Evolutionary conservation across 2,888 invertebrate species (phyloP).

Genomic region (Ellobium chinense): DNA sequence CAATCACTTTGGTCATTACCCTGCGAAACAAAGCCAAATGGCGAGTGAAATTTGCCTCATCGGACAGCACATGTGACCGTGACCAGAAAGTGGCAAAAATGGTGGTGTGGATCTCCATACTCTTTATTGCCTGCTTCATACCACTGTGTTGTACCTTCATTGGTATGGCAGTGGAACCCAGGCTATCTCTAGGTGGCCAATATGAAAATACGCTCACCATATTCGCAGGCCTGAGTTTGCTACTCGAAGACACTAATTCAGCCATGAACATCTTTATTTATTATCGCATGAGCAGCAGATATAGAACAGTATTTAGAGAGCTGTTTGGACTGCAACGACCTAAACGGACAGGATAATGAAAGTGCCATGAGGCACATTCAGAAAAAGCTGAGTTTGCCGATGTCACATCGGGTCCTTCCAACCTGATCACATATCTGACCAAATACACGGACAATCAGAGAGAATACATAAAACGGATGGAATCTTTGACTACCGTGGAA

Average conservation of each 20-base stretch:
- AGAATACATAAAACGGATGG: no score
- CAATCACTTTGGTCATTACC: neutral
- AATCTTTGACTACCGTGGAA: no score
- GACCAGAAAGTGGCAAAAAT: slow-evolving; percentile 11
- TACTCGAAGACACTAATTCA: neutral
- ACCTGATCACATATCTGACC: no score
- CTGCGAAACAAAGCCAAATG: neutral
- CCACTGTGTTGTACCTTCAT: neutral
- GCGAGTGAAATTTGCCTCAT: neutral
- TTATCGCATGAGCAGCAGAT: neutral
- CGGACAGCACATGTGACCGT: neutral
- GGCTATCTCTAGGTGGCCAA: neutral
- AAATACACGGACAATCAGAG: no score
- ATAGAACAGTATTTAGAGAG: neutral
- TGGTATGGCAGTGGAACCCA: neutral
- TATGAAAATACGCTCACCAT: neutral
- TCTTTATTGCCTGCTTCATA: slow-evolving; percentile 13
- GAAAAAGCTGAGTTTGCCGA: no score
- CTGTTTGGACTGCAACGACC: no score
- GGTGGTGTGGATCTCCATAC: neutral
- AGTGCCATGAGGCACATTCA: no score
- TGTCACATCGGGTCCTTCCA: no score
- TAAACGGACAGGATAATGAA: no score
- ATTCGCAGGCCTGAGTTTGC: neutral
- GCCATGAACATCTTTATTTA: slow-evolving; percentile 18